phyloP scores from a whole-genome alignment of 2,797 vertebrate species.

The Oreonectes daqikongensis region DNA sequence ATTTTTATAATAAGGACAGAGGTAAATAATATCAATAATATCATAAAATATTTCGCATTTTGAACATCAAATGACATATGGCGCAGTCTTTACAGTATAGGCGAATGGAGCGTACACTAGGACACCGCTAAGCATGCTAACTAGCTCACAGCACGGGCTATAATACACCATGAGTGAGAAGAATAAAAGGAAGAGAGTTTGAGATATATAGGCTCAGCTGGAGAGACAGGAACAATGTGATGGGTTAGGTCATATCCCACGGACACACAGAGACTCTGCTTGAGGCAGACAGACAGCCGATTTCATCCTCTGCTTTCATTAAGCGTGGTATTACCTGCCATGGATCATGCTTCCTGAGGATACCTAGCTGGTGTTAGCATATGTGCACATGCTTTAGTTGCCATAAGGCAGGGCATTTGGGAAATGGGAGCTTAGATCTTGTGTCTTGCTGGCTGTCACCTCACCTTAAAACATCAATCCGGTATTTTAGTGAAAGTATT shows the following conservation, averaged over 20 bases:
- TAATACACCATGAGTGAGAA: conserved; percentile 2
- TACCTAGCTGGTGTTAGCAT: conserved; percentile 53
- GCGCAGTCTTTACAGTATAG: background rate
- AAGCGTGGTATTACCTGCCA: conserved; percentile 45
- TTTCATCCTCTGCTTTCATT: conserved; percentile 52
- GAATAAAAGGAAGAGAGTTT: conserved; percentile 27
- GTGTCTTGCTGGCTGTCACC: background rate
- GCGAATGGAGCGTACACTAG: conserved; percentile 4
- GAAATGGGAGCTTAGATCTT: conserved; percentile 18
- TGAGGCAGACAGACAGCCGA: conserved; percentile 45
- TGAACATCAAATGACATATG: conserved; percentile 23
- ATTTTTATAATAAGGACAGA: background rate
- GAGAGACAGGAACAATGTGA: conserved; percentile 33
- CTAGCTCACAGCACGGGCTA: conserved; percentile 28
- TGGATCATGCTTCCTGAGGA: conserved; percentile 47
- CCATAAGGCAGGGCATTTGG: conserved; percentile 23
- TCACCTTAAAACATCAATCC: background rate
- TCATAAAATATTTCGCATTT: background rate
- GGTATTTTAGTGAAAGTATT: no score
- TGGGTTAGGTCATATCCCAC: conserved; percentile 41
- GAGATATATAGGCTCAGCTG: conserved; percentile 39
- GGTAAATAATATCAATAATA: background rate
- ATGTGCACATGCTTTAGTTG: conserved; percentile 50
- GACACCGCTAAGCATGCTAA: conserved; percentile 35
- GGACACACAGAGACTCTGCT: conserved; percentile 17